Conservation (phyloP, 2,113 vertebrate species). For the Chrysemys picta region DNA sequence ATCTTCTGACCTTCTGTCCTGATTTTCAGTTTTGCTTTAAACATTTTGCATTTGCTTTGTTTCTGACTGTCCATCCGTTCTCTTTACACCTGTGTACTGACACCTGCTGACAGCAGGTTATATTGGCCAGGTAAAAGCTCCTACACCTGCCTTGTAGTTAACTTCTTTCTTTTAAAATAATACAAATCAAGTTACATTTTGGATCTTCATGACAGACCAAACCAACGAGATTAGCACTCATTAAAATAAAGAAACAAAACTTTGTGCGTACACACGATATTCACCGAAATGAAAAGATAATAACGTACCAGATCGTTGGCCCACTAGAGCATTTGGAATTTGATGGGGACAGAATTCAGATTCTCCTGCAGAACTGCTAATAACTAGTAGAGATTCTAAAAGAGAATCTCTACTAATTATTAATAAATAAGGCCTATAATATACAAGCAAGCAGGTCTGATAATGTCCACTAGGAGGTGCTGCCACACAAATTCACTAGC, state of each 20-base stretch:
- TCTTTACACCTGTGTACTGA: not conserved
- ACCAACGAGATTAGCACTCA: not conserved
- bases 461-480: not conserved
- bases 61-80: not conserved
- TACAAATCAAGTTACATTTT: not conserved
- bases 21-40: fast-evolving
- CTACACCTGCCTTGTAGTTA: not conserved
- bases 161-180: not conserved
- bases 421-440: too few relatives aligned
- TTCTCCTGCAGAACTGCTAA: not conserved
- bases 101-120: not conserved
- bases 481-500: not conserved
- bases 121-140: not conserved
- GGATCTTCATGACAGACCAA: not conserved
- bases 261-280: not conserved
- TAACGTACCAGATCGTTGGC: not conserved
- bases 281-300: not conserved
- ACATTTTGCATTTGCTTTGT: fast-evolving
- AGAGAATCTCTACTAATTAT: not conserved
- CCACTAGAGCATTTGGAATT: not conserved
- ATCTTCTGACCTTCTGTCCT: not conserved
- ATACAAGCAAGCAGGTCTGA: not conserved
- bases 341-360: not conserved
- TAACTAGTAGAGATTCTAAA: not conserved
- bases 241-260: not conserved